Base-by-base conservation (phyloP, 2,888 invertebrate species). In the Cephus pulcher region DNA sequence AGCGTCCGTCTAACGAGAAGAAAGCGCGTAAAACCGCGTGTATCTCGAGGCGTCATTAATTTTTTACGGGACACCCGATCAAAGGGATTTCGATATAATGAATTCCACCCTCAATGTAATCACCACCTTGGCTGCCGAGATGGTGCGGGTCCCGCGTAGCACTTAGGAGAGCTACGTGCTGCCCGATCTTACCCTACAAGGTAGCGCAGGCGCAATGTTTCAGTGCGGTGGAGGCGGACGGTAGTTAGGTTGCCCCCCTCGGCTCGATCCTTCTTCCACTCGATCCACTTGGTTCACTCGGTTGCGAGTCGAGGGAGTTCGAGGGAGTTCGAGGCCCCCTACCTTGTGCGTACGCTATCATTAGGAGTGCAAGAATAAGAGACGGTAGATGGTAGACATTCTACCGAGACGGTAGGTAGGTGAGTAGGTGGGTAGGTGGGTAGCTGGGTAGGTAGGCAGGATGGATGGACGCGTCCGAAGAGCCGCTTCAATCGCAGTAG, bases 91-190 rank as follows among this genome's bases (percentile, higher is more conserved):
- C 85, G 82, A 82, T 83, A 84, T 89, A 89, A 89, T 88, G 89
- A 89, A 89, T 89, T 89, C 89, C 89, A 89, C 89, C 89, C 89
- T 89, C 89, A 87, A 88, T 83, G 88, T 89, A 89, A 89, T 89
- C 86, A 89, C 86, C 81, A 85, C 80, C 86, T 85, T 81, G 77
- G 74, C 80, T 56, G 78, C 78, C 82, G 81, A 78, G 78, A 78
- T 75, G 75, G 70, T 70, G 75, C 75, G 80, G 80, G 79, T 78
- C 78, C 78, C 74, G 79, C 77, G 78, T 78, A 77, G 81, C 80
- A 80, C 80, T 78, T 79, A 81, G 78, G 74, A 40, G 40, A 40
- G 74, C 83, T 87, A 87, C 86, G 86, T 84, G 86, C 83, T 84
- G 85, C 4, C 79, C 83, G 87, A 87, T 84, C 88, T 86, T 88